Base-by-base conservation (phyloP, 2,113 vertebrate species). In the Aphyosemion australe region DNA sequence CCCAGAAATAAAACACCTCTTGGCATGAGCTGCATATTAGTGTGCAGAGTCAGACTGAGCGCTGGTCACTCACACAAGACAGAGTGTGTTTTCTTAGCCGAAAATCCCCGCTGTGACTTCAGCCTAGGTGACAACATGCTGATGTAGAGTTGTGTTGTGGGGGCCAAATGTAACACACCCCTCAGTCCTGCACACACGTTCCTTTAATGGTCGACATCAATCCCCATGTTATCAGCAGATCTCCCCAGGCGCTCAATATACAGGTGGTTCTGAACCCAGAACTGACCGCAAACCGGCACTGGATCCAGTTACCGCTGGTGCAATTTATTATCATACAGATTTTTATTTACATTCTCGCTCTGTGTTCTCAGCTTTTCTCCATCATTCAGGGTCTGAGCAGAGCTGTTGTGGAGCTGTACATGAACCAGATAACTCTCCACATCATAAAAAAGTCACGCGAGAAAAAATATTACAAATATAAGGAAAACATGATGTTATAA, bases 91-190 rank as follows among this genome's bases (percentile, higher is more conserved):
- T 87, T 85, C 69, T 59, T 84, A 85, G 82, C 87, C 71, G 18
- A 80, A 79, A 65, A 80, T 86, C 84, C 26, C 85, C 51, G 60
- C 77, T 74, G 80, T 88, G 83, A 89, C 79, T 84, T 88, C 84
- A 89, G 78, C 61, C 62, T 72, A 84, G 75, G 87, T 90, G 84
- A 90, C 85, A 88, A 86, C 82, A 83, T 69, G 78, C 80, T 89
- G 83, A 83, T 87, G 76, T 88, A 87, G 79, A 74, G 69, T 73
- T 69, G 60, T 75, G 68, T 34, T 71, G 80, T 61, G 65, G 68
- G 65, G 66, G 76, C 80, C 83, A 80, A 76, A 68, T 76, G 74
- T 73, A 71, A 75, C 72, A 16, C 67, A 69, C 65, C 55, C 73
- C 58, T 41, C 55, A 63, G 59, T 21, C 50, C 59, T 7, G 66